These are phyloP conservation scores for Cassiopea andromeda DNA, from an alignment of 30 jellyfish, hydroid and myxozoan genomes.

Conservation along the genomic window DNA sequence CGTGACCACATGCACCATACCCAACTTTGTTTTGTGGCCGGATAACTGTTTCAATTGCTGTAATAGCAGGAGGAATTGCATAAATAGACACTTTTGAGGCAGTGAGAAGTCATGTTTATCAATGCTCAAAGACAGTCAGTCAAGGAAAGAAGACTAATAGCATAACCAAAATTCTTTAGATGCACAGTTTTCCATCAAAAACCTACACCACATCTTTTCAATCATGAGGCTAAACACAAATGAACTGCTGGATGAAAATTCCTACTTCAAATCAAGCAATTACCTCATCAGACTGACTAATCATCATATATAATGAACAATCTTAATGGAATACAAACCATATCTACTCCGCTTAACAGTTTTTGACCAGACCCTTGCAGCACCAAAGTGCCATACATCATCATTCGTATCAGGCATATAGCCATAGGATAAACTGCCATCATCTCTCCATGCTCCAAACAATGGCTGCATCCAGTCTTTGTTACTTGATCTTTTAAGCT, in stretches of 20 bases:
- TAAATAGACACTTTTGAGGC: too few species aligned
- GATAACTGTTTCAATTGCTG: slow-evolving; percentile 81
- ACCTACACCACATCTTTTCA: too few species aligned
- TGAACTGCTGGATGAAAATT: too few species aligned
- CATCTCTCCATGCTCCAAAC: slow-evolving; percentile 79
- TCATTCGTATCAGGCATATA: slow-evolving; percentile 71
- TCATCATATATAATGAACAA: too few species aligned
- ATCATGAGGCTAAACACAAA: too few species aligned
- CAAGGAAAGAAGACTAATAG: too few species aligned
- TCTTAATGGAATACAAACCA: slow-evolving; percentile 31
- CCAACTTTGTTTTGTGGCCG: slow-evolving; percentile 84
- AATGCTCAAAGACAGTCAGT: too few species aligned
- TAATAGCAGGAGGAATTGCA: neutral
- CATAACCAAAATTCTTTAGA: too few species aligned
- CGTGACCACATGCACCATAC: slow-evolving; percentile 95
- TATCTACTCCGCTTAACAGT: slow-evolving; percentile 72
- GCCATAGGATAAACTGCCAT: slow-evolving; percentile 59
- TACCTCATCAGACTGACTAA: too few species aligned
- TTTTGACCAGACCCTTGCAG: slow-evolving; percentile 82
- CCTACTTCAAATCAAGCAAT: too few species aligned
- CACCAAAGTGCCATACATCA: slow-evolving; percentile 89
- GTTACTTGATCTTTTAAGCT: slow-evolving; percentile 30
- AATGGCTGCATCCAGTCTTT: slow-evolving; percentile 56
- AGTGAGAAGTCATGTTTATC: too few species aligned
- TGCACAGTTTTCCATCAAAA: too few species aligned